Base-by-base conservation (phyloP, 2,888 invertebrate species). In the Anodontia alba region DNA sequence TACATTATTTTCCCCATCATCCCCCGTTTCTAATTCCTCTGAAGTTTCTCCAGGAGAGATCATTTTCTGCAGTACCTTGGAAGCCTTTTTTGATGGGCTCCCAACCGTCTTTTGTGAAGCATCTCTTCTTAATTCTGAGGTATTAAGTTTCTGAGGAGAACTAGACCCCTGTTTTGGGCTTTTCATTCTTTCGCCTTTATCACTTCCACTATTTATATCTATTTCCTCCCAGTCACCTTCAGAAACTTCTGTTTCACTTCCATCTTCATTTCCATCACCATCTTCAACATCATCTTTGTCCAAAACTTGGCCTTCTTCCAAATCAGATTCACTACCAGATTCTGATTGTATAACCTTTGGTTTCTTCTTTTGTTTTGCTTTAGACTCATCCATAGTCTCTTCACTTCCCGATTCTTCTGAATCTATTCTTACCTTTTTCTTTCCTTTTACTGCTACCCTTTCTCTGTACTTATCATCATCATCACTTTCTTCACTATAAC, bases 281-380 rank as follows among this genome's bases (percentile, higher is more conserved):
- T 76, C 82, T 68, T 78, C 75, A 49, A 70, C 78, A 33, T 81
- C 69, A 1, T 29, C 33, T 66, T n/a, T 66, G 15, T 54, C 36
- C 66, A 66, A 66, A 31, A 74, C 77, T 23, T 80, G 77, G 31
- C 67, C 57, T 26, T 86, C 57, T 49, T 80, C 75, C 54, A 71
- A 70, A 26, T 76, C 57, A 54, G 62, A 42, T 26, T n/a, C 80
- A 17, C 51, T 75, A 8, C 79, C 81, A 5, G 86, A 78, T 8
- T 83, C 81, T 20, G 84, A 82, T 23, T 72, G 31, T 33, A 82
- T 81, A 23, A 84, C 76, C 49, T 76, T 80, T 73, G 81, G 86
- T 72, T 80, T 86, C 73, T 77, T 86, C 72, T 67, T 72, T 38
- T 12, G 7, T 23, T 38, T 69, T 26, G n/a, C 72, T 43, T 68